phyloP scores from a whole-genome alignment of 1,140 invertebrate species.

The Zeugodacus cucurbitae region DNA sequence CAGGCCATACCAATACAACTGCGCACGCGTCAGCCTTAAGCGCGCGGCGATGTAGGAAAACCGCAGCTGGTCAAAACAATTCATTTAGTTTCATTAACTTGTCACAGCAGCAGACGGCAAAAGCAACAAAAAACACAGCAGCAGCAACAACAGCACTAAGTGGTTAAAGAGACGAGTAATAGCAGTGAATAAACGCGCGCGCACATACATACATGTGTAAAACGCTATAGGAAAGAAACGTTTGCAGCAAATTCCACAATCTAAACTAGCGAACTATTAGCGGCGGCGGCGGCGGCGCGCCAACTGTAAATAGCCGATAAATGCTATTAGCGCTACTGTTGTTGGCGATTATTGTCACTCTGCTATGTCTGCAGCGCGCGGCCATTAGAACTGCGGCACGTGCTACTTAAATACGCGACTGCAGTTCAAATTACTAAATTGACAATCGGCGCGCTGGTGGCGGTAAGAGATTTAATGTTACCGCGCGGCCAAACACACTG shows the following conservation, averaged over 20 bases:
- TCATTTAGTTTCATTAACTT: constrained; percentile 38
- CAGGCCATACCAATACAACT: not conserved
- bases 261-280: not conserved
- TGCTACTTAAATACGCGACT: constrained; percentile 16
- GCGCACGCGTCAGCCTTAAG: not conserved
- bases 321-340: not conserved
- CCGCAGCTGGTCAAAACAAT: constrained; percentile 6
- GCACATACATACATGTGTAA: not conserved
- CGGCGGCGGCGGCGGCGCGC: not conserved
- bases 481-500: not conserved
- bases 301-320: constrained; percentile 10
- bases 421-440: constrained; percentile 2
- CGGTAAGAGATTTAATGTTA: not conserved
- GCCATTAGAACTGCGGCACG: constrained; percentile 22
- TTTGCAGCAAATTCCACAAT: not conserved
- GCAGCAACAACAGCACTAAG: not conserved
- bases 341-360: not conserved
- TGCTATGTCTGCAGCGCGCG: not conserved
- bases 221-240: not conserved
- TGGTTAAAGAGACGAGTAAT: not conserved
- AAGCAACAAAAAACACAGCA: not conserved
- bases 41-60: not conserved
- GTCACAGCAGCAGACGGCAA: constrained; percentile 3
- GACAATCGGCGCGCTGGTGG: not conserved
- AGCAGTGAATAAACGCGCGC: not conserved